phyloP scores from a whole-genome alignment of 2,888 invertebrate species.

The Agelastica alni region DNA sequence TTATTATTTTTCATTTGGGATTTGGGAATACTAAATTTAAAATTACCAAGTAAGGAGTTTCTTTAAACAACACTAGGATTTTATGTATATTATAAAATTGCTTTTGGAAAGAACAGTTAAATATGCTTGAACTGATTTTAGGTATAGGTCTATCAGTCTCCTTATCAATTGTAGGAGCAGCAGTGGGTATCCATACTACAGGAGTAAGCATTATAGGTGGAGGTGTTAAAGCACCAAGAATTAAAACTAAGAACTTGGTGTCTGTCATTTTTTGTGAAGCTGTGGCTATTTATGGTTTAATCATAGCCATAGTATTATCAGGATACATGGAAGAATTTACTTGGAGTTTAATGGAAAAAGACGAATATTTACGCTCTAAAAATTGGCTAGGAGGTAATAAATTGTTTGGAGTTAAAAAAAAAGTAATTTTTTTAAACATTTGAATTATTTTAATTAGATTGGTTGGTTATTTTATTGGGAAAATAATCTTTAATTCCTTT shows the following conservation, averaged over 20 bases:
- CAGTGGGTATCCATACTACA: constrained; percentile 92
- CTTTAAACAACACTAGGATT: no score
- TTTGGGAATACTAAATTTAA: no score
- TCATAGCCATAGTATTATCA: constrained; percentile 96
- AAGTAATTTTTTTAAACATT: no score
- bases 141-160: constrained; percentile 94
- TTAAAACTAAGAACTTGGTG: constrained; percentile 99
- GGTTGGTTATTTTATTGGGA: not conserved
- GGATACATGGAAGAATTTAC: constrained; percentile 67
- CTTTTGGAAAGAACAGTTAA: no score
- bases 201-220: constrained; percentile 96
- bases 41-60: no score
- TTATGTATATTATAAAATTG: no score
- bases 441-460: not conserved
- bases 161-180: constrained; percentile 96
- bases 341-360: constrained; percentile 54
- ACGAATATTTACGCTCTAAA: constrained; percentile 58
- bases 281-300: constrained; percentile 98
- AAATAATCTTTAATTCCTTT: not conserved
- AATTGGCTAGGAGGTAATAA: constrained; percentile 77
- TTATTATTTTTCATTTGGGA: no score
- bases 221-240: constrained; percentile 97
- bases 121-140: no score
- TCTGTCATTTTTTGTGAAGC: constrained; percentile 99
- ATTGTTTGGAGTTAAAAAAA: no score